Evolutionary conservation across 2,113 vertebrate genomes (phyloP).

Genomic region (Cyanoderma ruficeps): DNA sequence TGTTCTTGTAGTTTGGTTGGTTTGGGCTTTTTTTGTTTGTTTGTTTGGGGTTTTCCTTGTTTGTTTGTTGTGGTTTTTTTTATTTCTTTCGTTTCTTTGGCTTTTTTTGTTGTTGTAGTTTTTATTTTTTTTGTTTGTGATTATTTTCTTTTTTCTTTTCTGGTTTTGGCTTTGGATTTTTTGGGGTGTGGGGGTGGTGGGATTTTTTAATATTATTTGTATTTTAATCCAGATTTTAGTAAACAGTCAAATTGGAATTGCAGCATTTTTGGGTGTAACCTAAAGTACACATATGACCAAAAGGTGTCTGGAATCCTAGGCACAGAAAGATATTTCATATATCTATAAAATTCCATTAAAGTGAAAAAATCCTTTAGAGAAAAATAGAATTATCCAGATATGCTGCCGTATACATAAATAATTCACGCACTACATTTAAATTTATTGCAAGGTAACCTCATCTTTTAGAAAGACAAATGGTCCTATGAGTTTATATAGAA

Average conservation of each 20-base stretch:
- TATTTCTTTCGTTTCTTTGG: no score
- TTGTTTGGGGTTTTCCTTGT: neutral
- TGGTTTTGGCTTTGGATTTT: neutral
- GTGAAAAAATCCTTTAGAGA: neutral
- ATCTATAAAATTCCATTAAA: neutral
- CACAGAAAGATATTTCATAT: neutral
- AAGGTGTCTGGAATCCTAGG: neutral
- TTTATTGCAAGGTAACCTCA: neutral
- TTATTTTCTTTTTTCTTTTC: no score
- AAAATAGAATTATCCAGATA: neutral
- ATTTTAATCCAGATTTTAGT: neutral
- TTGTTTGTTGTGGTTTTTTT: neutral
- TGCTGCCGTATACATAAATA: neutral
- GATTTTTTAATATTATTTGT: neutral
- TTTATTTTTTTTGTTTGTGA: neutral
- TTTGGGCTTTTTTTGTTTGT: neutral
- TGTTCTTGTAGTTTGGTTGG: neutral
- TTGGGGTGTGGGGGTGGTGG: fast-evolving
- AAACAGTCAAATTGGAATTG: neutral
- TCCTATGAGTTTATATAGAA: neutral
- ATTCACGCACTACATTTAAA: neutral
- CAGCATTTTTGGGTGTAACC: neutral
- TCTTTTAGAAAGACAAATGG: constrained; percentile 7
- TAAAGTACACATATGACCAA: neutral
- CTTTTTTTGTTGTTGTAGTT: neutral